These are phyloP conservation scores for Gastracanthus pulcherrimus DNA, from an alignment of 2,888 invertebrate species.

Conservation along the genomic window DNA sequence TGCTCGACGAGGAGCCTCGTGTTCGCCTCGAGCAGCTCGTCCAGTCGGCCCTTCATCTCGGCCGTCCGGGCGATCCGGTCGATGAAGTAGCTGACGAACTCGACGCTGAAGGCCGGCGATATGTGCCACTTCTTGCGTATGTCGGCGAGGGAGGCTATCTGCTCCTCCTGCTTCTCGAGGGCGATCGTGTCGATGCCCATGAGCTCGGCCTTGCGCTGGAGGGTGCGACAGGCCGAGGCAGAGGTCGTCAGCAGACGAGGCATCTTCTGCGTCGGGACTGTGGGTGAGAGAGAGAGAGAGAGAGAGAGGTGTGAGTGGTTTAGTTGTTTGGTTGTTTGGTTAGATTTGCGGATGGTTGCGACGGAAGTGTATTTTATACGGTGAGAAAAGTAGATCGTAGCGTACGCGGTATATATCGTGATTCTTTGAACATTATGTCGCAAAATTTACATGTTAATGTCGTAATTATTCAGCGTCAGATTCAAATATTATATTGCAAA, in stretches of 20 bases:
- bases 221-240: constrained; percentile 90
- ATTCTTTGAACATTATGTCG: no score
- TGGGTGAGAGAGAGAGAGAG: no score
- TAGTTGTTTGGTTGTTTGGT: no score
- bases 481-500: no score
- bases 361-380: no score
- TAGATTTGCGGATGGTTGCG: no score
- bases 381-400: no score
- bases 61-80: constrained; percentile 91
- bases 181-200: constrained; percentile 93
- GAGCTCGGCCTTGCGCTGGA: constrained; percentile 91
- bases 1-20: constrained; percentile 88
- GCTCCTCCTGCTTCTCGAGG: constrained; percentile 89
- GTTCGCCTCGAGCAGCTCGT: constrained; percentile 87
- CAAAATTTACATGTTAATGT: no score
- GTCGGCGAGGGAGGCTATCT: constrained; percentile 89
- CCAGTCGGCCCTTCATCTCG: constrained; percentile 87
- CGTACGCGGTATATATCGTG: no score
- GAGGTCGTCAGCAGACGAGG: constrained; percentile 93
- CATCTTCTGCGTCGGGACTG: constrained; percentile 97
- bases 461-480: no score
- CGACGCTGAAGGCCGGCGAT: constrained; percentile 94
- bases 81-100: constrained; percentile 95
- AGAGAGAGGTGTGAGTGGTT: no score
- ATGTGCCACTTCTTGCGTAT: constrained; percentile 96